These are phyloP conservation scores for Tapirus terrestris DNA, from an alignment of 2,113 vertebrate genomes.

Conservation along the genomic window DNA sequence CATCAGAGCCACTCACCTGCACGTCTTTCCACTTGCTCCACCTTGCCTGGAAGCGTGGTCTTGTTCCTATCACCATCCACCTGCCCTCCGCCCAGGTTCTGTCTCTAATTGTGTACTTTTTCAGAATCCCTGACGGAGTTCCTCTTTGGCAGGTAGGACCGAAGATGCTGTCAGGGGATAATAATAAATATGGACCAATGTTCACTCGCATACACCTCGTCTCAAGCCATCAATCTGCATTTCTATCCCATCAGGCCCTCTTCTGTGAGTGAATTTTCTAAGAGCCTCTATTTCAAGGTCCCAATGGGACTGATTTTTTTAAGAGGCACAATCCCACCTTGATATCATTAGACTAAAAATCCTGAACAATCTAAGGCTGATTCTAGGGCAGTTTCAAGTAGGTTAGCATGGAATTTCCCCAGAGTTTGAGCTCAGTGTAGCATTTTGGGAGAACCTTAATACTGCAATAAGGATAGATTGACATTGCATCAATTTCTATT, in stretches of 20 bases:
- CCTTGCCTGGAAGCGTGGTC: neutral
- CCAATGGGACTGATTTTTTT: neutral
- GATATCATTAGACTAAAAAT: neutral
- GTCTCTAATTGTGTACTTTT: neutral
- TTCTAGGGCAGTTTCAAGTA: neutral
- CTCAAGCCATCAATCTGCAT: neutral
- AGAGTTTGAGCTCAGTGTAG: neutral
- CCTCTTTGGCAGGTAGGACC: neutral
- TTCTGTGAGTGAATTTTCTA: neutral
- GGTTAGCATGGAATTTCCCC: neutral
- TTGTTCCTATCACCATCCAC: neutral
- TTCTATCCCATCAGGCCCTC: neutral
- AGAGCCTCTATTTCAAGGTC: neutral
- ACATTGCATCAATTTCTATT: constrained; percentile 4
- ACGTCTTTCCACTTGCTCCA: accelerated
- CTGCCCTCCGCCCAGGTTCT: neutral
- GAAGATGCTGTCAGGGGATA: neutral
- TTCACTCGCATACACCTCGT: accelerated
- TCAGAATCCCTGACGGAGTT: neutral
- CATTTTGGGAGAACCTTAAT: constrained; percentile 41
- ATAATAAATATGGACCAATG: neutral
- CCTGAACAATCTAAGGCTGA: neutral
- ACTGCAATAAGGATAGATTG: constrained; percentile 27
- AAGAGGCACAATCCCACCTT: neutral
- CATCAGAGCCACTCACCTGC: no score